phyloP scores from a whole-genome alignment of 2,113 vertebrate genomes.

The Dermatemys mawii region DNA sequence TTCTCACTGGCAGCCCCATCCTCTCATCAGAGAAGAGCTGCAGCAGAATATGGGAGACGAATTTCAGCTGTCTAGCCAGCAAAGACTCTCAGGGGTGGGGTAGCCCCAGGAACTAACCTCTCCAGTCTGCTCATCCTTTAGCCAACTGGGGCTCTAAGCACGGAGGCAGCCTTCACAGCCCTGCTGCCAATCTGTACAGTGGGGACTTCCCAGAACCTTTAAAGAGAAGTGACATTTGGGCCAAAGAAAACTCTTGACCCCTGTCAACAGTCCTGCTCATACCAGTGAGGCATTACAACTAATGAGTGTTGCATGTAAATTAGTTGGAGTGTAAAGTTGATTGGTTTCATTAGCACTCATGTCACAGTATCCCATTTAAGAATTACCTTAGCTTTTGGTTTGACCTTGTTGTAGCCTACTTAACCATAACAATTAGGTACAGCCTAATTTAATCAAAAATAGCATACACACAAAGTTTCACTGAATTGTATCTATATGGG shows the following conservation, averaged over 20 bases:
- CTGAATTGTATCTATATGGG: neutral
- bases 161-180: neutral
- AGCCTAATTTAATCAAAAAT: neutral
- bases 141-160: neutral
- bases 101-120: neutral
- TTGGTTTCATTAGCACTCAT: neutral
- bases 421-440: neutral
- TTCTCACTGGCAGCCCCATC: neutral
- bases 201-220: neutral
- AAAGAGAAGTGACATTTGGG: neutral
- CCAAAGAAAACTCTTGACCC: neutral
- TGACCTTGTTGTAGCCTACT: neutral
- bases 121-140: neutral
- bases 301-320: neutral
- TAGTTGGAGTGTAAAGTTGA: neutral
- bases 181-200: neutral
- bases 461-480: neutral
- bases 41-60: neutral
- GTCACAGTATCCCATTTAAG: neutral
- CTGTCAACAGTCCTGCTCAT: neutral
- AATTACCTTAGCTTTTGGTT: neutral
- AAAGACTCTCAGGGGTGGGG: neutral
- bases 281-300: neutral
- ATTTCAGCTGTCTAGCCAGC: neutral
- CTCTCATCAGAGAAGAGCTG: neutral